Conservation (phyloP, 2,888 invertebrate genomes). For the Ectemnius continuus region DNA sequence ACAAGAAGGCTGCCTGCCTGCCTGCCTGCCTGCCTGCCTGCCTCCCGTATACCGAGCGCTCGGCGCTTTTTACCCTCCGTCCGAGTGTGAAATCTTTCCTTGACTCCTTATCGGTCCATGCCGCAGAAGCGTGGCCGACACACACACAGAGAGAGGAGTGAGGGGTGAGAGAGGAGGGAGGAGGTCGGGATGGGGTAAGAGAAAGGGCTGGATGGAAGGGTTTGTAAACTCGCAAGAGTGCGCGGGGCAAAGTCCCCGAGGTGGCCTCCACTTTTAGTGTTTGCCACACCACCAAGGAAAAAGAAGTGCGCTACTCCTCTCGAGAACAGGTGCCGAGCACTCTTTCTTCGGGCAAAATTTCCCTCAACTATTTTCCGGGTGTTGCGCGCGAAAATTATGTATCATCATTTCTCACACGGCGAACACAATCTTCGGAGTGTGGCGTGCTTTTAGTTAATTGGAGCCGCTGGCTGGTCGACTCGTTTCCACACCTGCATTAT, state of each 20-base stretch:
- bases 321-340: conserved; percentile 20
- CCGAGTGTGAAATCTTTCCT: conserved; percentile 64
- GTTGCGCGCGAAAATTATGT: not conserved
- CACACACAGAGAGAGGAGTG: conserved; percentile 3
- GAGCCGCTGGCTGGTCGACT: not conserved
- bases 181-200: conserved; percentile 19
- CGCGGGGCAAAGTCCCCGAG: conserved; percentile 55
- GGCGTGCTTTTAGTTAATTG: conserved; percentile 5
- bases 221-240: conserved; percentile 57
- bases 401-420: not conserved
- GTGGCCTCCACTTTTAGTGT: conserved; percentile 60
- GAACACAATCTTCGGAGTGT: conserved; percentile 1
- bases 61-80: conserved; percentile 46
- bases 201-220: conserved; percentile 43
- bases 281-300: conserved; percentile 57
- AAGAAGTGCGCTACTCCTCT: conserved; percentile 41
- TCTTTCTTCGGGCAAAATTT: conserved; percentile 26
- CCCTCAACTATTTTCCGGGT: not conserved
- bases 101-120: conserved; percentile 56
- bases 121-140: not conserved
- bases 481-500: not conserved
- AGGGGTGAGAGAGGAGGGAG: conserved; percentile 20
- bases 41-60: conserved; percentile 13
- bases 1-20: conserved; percentile 54
- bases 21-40: too few species aligned